Evolutionary conservation across 2,888 invertebrate genomes (phyloP).

Genomic region (Zonitis immaculata): DNA sequence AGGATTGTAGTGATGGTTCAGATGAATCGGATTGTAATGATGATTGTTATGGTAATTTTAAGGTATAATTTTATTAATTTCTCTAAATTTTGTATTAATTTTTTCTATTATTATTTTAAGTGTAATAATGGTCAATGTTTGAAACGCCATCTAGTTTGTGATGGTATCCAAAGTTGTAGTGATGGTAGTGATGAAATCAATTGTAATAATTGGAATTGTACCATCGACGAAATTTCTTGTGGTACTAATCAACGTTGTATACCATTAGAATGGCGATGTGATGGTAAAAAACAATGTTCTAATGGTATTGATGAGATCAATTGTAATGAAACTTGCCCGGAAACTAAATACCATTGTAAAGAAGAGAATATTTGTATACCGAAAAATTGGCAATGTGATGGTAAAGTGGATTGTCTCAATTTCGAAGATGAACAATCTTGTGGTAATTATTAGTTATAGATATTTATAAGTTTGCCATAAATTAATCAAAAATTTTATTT

Average conservation of each 20-base stretch:
- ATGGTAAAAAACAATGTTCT: constrained; percentile 55
- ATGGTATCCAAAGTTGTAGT: constrained; percentile 58
- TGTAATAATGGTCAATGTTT: constrained; percentile 58
- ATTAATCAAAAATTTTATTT: constrained; percentile 13
- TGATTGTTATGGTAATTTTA: constrained; percentile 58
- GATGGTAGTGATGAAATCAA: constrained; percentile 58
- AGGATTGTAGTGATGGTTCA: constrained; percentile 59
- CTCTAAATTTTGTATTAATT: not conserved
- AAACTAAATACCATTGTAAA: constrained; percentile 55
- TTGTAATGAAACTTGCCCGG: constrained; percentile 51
- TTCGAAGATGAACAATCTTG: constrained; percentile 58
- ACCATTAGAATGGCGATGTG: constrained; percentile 56
- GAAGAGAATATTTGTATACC: constrained; percentile 58
- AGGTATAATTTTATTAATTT: constrained; percentile 35
- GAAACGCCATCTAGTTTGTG: constrained; percentile 57
- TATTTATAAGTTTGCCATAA: not conserved
- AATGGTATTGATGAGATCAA: constrained; percentile 55
- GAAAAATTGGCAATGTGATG: constrained; percentile 56
- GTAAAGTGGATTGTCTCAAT: constrained; percentile 53
- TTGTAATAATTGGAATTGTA: constrained; percentile 52
- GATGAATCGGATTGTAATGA: constrained; percentile 57
- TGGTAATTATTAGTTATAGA: constrained; percentile 40
- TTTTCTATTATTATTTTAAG: constrained; percentile 34
- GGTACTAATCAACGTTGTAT: constrained; percentile 50
- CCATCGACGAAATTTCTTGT: constrained; percentile 56